phyloP scores from a whole-genome alignment of 2,797 vertebrate species.

The Hirundo rustica region DNA sequence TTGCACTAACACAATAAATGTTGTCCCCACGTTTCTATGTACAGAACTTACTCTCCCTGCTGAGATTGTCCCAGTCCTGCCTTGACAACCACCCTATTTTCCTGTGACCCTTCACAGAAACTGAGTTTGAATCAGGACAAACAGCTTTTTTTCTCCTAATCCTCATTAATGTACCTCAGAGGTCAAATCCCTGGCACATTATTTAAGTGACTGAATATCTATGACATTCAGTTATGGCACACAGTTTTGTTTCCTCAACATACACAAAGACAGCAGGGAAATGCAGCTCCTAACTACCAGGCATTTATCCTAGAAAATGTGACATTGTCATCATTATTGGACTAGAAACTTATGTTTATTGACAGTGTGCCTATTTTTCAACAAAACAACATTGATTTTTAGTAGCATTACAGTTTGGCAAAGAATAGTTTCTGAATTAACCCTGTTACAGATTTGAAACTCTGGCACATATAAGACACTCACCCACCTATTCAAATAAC shows the following conservation, averaged over 20 bases:
- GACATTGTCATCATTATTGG: not conserved
- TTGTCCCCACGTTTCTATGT: not conserved
- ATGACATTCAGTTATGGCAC: not conserved
- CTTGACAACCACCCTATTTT: not conserved
- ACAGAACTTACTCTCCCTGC: not conserved
- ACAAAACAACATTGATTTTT: constrained; percentile 20
- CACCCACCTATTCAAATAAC: constrained; percentile 61
- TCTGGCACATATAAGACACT: constrained; percentile 42
- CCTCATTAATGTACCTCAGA: not conserved
- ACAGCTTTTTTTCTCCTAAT: not conserved
- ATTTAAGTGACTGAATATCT: not conserved
- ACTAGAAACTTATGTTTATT: constrained; percentile 22
- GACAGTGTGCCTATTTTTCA: constrained; percentile 9
- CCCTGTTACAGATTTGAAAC: not conserved
- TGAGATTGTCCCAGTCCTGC: not conserved
- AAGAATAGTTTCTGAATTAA: constrained; percentile 22
- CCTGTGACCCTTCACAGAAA: not conserved
- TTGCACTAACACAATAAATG: not conserved
- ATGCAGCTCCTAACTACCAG: not conserved
- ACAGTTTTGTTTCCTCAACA: not conserved
- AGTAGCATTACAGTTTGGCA: constrained; percentile 12
- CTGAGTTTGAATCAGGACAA: not conserved
- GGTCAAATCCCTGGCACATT: not conserved
- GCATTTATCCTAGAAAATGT: not conserved
- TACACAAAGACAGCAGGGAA: not conserved